phyloP scores from a whole-genome alignment of 2,797 vertebrate species.

The Meda fulgida region DNA sequence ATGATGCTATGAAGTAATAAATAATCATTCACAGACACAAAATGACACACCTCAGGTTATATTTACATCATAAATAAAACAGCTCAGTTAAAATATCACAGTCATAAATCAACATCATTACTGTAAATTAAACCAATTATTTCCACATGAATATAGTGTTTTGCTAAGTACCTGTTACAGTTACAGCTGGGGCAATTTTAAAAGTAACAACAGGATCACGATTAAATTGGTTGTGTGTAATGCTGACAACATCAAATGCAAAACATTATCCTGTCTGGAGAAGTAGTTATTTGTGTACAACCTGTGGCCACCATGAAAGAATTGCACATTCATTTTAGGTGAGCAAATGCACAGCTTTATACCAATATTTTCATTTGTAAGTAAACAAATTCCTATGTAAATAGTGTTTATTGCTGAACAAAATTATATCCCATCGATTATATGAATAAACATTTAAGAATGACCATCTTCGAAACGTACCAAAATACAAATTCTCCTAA shows the following conservation, averaged over 20 bases:
- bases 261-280: background rate
- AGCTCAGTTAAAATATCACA: constrained; percentile 40
- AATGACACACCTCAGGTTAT: constrained; percentile 40
- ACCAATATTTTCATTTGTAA: background rate
- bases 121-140: background rate
- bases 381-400: constrained; percentile 2
- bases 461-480: background rate
- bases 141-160: constrained; percentile 31
- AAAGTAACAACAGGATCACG: background rate
- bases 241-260: constrained; percentile 3
- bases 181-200: background rate
- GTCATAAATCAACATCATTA: constrained; percentile 1
- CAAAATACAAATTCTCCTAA: background rate
- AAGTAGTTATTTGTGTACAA: background rate
- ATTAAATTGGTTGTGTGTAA: background rate
- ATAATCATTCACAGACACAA: constrained; percentile 10
- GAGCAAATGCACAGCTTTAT: background rate
- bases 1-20: background rate
- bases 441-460: constrained; percentile 3
- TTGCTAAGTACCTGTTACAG: constrained; percentile 26
- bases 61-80: constrained; percentile 62
- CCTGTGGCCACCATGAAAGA: background rate
- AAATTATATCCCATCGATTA: background rate
- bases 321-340: background rate
- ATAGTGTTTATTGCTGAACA: constrained; percentile 33